Conservation (phyloP, 2,113 vertebrate species). For the Lota lota region DNA sequence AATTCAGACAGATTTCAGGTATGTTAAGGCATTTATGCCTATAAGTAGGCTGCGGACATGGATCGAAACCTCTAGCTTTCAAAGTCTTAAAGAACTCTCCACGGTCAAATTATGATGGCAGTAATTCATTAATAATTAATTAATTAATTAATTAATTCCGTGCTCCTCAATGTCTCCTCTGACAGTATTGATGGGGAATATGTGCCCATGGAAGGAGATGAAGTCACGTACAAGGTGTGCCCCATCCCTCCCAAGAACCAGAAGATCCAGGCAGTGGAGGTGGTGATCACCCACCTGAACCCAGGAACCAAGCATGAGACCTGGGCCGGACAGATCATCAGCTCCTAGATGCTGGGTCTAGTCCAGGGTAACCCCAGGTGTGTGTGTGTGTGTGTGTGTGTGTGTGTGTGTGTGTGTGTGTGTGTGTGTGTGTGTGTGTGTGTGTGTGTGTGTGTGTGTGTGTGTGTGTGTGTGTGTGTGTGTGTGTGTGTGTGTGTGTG, state of each 20-base stretch:
- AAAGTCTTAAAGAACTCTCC: too few species aligned
- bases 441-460: not conserved
- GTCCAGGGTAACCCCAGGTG: constrained; percentile 2
- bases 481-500: not conserved
- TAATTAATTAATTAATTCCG: too few species aligned
- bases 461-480: not conserved
- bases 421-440: too few species aligned
- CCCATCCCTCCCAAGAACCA: constrained; percentile 97
- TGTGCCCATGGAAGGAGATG: constrained; percentile 93
- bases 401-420: too few species aligned
- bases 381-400: not conserved
- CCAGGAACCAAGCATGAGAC: constrained; percentile 96
- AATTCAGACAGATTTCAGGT: too few species aligned
- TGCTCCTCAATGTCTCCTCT: not conserved
- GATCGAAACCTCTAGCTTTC: too few species aligned
- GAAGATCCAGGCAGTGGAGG: constrained; percentile 97
- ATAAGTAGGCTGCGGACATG: too few species aligned
- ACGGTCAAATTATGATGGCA: too few species aligned
- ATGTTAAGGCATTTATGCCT: too few species aligned
- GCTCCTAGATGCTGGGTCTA: constrained; percentile 76
- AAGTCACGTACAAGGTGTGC: constrained; percentile 97
- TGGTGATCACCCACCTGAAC: constrained; percentile 92
- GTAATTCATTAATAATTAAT: too few species aligned
- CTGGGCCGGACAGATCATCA: constrained; percentile 94
- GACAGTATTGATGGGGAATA: constrained; percentile 96